Base-by-base conservation (phyloP, 2,797 vertebrate genomes). In the Nannoperca obscura region DNA sequence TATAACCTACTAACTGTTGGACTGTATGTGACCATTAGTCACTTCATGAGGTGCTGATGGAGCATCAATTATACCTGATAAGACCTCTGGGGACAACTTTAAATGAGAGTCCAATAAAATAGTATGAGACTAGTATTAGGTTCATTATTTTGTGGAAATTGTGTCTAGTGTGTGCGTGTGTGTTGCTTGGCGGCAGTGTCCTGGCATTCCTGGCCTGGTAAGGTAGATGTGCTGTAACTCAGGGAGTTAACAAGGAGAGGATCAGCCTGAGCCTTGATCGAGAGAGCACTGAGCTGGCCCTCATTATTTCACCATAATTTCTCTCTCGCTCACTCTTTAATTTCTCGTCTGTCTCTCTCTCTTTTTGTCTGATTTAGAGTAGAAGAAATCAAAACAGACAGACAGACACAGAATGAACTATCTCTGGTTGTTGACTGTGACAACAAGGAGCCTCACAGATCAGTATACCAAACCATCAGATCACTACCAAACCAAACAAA, bases 271-370 rank as follows among this genome's bases (percentile, higher is more conserved):
- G 36, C 50, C 70, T 70, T 0, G 3, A 74, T 62, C 30, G 27
- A 68, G 46, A 59, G 24, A 68, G 34, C 53, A 49, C 30, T 7
- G 24, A 78, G 57, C 60, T 42, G 47, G 53, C 24, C 67, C 58
- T 82, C 38, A 65, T 85, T 86, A 80, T 84, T 80, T 73, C 71
- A 57, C 5, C 27, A 47, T 78, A 46, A 88, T 89, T 71, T 58
- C 63, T 60, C 47, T 54, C 50, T 55, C 15, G 1, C 50, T 67
- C 34, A n/a, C 32, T 64, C 30, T 47, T 42, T 74, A 38, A 32
- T 47, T 57, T 76, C 11, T 74, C 55, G 24, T 66, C 30, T 38
- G 38, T 79, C 42, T 74, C 42, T 79, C 24, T 80, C 42, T 12
- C 5, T 12, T 7, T 65, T 4, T 24, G 7, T 12, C 22, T 59